A percentile compares a stretch with the other conserved stretches of the same genome.
Evolutionary conservation across 2,113 vertebrate species (phyloP).

Genomic region (Saccopteryx leptura): DNA sequence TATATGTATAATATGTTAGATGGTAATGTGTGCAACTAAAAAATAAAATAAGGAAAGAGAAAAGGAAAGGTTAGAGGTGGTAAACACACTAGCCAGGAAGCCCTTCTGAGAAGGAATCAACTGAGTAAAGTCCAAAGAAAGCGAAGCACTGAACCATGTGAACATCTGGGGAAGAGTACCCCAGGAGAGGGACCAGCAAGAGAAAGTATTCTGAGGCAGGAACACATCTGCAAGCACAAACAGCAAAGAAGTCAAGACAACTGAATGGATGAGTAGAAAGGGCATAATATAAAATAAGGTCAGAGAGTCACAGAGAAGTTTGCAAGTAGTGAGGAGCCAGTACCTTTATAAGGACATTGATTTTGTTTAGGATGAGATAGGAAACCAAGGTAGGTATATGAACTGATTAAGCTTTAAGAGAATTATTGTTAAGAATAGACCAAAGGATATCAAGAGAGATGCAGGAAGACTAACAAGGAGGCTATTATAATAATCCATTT

Average conservation of each 20-base stretch:
- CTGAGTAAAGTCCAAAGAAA: background rate
- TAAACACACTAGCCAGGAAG: background rate
- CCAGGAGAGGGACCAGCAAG: background rate
- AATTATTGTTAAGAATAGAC: background rate
- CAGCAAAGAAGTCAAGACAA: background rate
- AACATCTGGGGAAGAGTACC: background rate
- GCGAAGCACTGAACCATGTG: background rate
- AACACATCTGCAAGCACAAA: background rate
- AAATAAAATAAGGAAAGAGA: background rate
- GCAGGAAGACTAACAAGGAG: background rate
- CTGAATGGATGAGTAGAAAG: background rate
- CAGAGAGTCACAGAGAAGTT: background rate
- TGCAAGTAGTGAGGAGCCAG: background rate
- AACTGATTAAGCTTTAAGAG: background rate
- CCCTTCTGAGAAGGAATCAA: background rate
- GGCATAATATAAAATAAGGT: rapidly evolving
- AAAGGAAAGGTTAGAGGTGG: background rate
- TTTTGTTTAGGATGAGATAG: background rate
- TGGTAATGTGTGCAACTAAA: background rate
- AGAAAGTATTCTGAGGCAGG: background rate
- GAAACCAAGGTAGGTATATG: background rate
- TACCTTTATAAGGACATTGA: background rate
- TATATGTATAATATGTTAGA: background rate
- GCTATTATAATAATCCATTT: background rate
- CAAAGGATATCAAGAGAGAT: constrained; percentile 10